Evolutionary conservation across 2,888 invertebrate genomes (phyloP).

Genomic region (Pyralis farinalis): DNA sequence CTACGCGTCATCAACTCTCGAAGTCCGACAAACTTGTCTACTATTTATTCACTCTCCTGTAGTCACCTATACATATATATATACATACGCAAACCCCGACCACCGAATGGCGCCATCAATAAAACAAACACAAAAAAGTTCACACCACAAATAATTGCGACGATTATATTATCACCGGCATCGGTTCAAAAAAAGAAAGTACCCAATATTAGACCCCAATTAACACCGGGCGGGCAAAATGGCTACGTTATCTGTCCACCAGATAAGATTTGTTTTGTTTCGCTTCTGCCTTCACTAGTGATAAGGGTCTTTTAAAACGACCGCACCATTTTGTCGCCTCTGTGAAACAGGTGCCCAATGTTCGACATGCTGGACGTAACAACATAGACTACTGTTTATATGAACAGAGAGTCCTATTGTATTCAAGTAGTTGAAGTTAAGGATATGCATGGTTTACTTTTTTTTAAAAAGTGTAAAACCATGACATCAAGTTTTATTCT

Average conservation of each 20-base stretch:
- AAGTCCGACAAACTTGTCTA: no score
- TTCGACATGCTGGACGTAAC: conserved; percentile 15
- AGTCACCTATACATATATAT: no score
- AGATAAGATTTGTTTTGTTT: conserved; percentile 63
- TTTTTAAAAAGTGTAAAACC: no score
- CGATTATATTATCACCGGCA: conserved; percentile 34
- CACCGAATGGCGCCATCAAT: conserved; percentile 6
- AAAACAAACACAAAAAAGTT: conserved; percentile 5
- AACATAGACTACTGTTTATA: conserved; percentile 27
- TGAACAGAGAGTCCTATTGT: no score
- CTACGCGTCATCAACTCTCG: no score
- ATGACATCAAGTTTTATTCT: no score
- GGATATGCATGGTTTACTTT: no score
- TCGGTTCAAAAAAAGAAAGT: conserved; percentile 35
- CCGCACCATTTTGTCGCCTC: conserved; percentile 45
- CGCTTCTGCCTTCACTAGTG: conserved; percentile 38
- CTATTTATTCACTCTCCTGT: no score
- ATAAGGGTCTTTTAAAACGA: conserved; percentile 41
- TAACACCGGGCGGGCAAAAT: conserved; percentile 50
- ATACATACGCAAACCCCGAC: no score
- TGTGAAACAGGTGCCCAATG: conserved; percentile 53
- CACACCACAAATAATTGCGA: conserved; percentile 21
- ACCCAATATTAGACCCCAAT: conserved; percentile 49
- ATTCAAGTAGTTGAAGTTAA: no score
- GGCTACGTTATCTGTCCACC: conserved; percentile 34